phyloP scores from a whole-genome alignment of 2,797 vertebrate genomes.

The Acridotheres tristis region DNA sequence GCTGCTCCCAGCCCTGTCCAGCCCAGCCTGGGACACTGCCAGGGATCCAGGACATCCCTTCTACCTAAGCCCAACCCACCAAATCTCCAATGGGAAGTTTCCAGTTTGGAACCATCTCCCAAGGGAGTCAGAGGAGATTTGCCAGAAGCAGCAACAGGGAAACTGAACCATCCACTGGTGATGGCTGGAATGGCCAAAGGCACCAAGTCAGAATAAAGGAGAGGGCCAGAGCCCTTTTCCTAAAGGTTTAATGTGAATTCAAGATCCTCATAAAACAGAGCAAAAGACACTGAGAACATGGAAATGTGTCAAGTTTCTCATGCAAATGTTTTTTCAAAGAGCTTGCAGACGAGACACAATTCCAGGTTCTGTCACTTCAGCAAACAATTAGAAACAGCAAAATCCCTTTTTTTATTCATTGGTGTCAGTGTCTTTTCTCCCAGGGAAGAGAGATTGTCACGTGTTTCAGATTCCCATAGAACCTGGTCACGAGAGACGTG shows the following conservation, averaged over 20 bases:
- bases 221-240: not conserved
- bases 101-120: not conserved
- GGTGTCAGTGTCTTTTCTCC: not conserved
- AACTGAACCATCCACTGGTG: fast-evolving
- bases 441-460: too few species aligned
- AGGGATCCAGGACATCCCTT: not conserved
- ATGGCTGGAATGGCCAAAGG: not conserved
- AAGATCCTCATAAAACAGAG: not conserved
- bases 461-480: not conserved
- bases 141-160: not conserved
- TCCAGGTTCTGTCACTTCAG: not conserved
- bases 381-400: not conserved
- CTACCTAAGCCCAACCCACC: not conserved
- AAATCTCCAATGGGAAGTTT: fast-evolving
- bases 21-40: not conserved
- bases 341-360: not conserved
- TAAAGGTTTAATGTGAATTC: not conserved
- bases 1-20: not conserved
- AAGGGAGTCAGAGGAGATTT: not conserved
- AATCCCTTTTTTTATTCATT: not conserved
- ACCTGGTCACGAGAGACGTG: fast-evolving
- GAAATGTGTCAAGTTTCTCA: not conserved
- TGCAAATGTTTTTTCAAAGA: not conserved
- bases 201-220: fast-evolving
- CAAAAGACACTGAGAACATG: not conserved